Evolutionary conservation across 2,888 invertebrate species (phyloP).

Genomic region (Phragmatobia fuliginosa): DNA sequence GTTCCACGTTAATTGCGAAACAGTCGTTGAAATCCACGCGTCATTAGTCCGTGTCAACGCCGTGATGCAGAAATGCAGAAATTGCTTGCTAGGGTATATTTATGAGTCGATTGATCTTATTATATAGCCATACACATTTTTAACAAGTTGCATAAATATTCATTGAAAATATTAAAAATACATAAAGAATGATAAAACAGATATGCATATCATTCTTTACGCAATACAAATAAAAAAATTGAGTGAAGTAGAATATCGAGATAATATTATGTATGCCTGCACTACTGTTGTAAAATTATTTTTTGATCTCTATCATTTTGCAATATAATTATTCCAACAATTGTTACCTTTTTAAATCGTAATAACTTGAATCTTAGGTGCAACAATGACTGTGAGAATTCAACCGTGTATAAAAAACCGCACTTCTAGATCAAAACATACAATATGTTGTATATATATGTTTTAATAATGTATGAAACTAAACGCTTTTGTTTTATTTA

Average conservation of each 20-base stretch:
- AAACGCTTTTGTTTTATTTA: background rate
- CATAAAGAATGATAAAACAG: background rate
- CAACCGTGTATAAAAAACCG: background rate
- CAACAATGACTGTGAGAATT: background rate
- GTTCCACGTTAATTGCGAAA: slow-evolving; percentile 36
- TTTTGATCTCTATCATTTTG: background rate
- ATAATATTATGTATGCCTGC: too few relatives aligned
- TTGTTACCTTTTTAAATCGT: background rate
- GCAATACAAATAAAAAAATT: background rate
- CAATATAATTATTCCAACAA: background rate
- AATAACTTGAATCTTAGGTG: background rate
- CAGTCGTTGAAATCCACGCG: slow-evolving; percentile 35
- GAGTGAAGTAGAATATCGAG: too few relatives aligned
- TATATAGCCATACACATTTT: background rate
- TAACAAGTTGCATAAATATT: background rate
- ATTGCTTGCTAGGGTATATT: slow-evolving; percentile 22
- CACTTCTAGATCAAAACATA: background rate
- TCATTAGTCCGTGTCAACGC: slow-evolving; percentile 39
- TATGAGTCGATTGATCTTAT: slow-evolving; percentile 24
- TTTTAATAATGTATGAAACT: background rate
- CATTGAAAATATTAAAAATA: background rate
- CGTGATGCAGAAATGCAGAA: slow-evolving; percentile 44
- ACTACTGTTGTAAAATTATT: background rate
- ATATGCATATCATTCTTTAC: background rate
- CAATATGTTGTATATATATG: too few relatives aligned